Evolutionary conservation across 2,797 vertebrate genomes (phyloP), one percentile per base, ranked within the genome.

Genomic region (Catostomus latipinnis): DNA sequence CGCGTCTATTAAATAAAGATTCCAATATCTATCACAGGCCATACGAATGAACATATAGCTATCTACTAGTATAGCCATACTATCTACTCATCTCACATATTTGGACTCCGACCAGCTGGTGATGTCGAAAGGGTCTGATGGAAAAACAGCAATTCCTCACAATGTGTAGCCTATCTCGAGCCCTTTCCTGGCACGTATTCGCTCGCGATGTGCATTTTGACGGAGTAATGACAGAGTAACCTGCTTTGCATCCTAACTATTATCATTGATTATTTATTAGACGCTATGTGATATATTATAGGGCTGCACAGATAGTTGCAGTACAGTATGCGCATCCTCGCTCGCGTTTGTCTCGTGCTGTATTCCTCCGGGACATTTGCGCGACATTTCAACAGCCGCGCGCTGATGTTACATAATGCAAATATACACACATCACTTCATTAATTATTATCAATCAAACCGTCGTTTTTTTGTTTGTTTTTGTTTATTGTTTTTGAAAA

Each of bases 111-210:
- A 57, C 43, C 16, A 63, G 68, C 57, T 54, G 76, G 57, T 69
- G 45, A 16, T 57, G 53, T 77, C 60, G 57, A 78, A 82, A 86
- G 22, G 83, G 61, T 82, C 16, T 83, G 83, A 83, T 74, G 84
- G 83, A 86, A 88, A 91, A 91, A 92, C 83, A 90, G 88, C 84
- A 74, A 90, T 85, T 90, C 83, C 86, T 88, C 83, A 58, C 81
- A 75, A 82, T 88, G 78, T 85, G 71, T 76, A 34, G 34, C 34
- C 34, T 34, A 34, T 34, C 82, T 86, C 86, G 82, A 83, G 77
- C 83, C 80, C 81, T 86, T 86, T 84, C 18, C 85, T 85, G 83
- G 85, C 89, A 89, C 84, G 83, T 88, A 85, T 84, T 74, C 76
- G 12, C 60, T 69, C 45, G 58, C 16, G 53, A 8, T 69, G 71